Base-by-base conservation (phyloP, 1,140 invertebrate genomes). In the Ceratosolen fusciceps region DNA sequence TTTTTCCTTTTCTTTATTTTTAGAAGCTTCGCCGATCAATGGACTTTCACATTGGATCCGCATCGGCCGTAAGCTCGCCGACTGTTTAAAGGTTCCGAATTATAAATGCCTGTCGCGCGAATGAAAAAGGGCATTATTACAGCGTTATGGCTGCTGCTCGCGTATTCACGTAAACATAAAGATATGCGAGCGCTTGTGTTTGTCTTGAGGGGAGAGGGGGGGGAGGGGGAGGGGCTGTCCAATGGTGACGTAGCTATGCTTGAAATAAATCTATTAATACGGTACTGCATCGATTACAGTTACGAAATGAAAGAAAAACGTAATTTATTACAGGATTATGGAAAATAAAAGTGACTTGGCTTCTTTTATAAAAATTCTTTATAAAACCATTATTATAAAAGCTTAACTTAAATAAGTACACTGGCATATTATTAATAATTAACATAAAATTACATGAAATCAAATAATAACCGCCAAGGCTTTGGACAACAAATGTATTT, bases 1-100 rank as follows among this genome's bases (percentile, higher is more conserved):
- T 75, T 65, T 75, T 65, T 65, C 5, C 29, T 21, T 34, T 47
- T 72, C 14, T 54, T 65, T 14, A 2, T 56, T 68, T 72, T 72
- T 37, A 52, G 26, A 58, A 58, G 39, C 43, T 31, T 4, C 19
- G 2, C 58, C n/a, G 29, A 75, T 65, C 60, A 26, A 49, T 75
- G 60, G 34, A 67, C 58, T 65, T 31, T 31, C 3, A 5, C 2
- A 47, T 56, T 29, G 26, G 26, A 21, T 49, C 31, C 19, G 2
- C 52, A n/a, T 43, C 39, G 12, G 12, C 5, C 39, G 39, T 43
- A 12, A 43, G 39, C 39, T 43, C 12, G 39, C 39, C 39, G 39
- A 43, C 39, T 12, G 12, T 43, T 60, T 0, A 31, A 34, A 37
- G n/a, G 29, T n/a, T n/a, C n/a, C 39, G 12, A 73, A 37, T 52